phyloP scores from a whole-genome alignment of 2,888 invertebrate species.

The Athalia cordata region DNA sequence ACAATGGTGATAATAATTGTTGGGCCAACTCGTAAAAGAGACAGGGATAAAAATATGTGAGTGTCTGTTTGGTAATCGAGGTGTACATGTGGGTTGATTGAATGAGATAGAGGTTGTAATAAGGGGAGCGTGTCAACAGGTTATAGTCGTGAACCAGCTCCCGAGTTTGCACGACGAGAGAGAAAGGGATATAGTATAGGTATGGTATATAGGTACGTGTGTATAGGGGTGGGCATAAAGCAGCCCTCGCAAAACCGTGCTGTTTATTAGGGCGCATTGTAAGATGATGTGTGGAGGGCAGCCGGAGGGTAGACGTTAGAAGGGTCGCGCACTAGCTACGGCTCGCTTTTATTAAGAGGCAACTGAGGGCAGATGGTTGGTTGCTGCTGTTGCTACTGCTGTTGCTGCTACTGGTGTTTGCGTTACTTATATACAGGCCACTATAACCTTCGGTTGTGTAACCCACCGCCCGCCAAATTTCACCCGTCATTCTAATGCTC shows the following conservation, averaged over 20 bases:
- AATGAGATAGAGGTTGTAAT: slow-evolving; percentile 53
- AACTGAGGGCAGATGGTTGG: slow-evolving; percentile 9
- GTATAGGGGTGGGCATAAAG: slow-evolving; percentile 38
- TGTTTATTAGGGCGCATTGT: slow-evolving; percentile 54
- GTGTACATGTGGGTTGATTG: slow-evolving; percentile 32
- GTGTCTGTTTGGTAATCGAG: slow-evolving; percentile 18
- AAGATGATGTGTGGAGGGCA: slow-evolving; percentile 48
- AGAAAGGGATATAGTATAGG: slow-evolving; percentile 13
- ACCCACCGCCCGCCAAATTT: no score
- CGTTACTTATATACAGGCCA: no score
- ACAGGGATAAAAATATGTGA: background rate
- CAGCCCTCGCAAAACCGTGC: slow-evolving; percentile 50
- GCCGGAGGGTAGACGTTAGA: slow-evolving; percentile 25
- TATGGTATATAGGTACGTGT: background rate
- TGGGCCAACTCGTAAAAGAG: background rate
- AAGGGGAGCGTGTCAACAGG: slow-evolving; percentile 63
- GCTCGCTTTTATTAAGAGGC: slow-evolving; percentile 33
- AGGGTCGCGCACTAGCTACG: slow-evolving; percentile 21
- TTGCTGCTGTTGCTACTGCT: background rate
- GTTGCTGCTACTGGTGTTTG: no score
- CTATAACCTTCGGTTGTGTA: no score
- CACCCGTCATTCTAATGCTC: no score
- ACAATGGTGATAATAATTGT: background rate
- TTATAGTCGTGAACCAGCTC: slow-evolving; percentile 55
- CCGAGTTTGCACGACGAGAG: slow-evolving; percentile 15